phyloP scores from a whole-genome alignment of 2,113 vertebrate species.

The Toxotes chatareus region DNA sequence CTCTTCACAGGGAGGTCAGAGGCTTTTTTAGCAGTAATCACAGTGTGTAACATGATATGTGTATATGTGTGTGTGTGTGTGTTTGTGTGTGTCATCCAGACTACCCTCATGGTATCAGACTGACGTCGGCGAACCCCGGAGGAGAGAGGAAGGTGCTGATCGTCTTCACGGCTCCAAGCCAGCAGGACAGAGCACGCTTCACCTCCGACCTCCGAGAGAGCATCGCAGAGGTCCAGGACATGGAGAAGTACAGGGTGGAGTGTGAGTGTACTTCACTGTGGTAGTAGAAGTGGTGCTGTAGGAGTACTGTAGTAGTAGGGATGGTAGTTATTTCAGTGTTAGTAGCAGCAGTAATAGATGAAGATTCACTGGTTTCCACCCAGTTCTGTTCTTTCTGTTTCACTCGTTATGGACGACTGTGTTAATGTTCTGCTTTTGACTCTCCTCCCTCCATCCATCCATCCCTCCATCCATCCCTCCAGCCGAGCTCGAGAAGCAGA shows the following conservation, averaged over 20 bases:
- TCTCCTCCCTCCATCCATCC: background rate
- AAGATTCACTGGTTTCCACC: too few relatives aligned
- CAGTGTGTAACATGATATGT: background rate
- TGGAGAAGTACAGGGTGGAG: slow-evolving; percentile 96
- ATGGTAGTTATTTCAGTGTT: too few relatives aligned
- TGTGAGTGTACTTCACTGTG: slow-evolving; percentile 81
- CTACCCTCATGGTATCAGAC: slow-evolving; percentile 93
- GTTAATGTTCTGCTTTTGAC: background rate
- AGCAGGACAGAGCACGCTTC: slow-evolving; percentile 92
- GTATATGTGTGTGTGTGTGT: slow-evolving; percentile 13
- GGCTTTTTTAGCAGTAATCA: background rate
- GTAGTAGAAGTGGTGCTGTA: background rate
- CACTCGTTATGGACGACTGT: too few relatives aligned
- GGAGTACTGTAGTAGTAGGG: background rate
- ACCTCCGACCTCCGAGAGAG: slow-evolving; percentile 93
- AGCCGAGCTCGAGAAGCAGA: slow-evolving; percentile 95
- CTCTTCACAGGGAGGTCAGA: background rate
- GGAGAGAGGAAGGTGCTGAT: slow-evolving; percentile 93
- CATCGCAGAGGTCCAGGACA: slow-evolving; percentile 93
- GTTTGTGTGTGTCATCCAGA: slow-evolving; percentile 77
- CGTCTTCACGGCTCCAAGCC: slow-evolving; percentile 92
- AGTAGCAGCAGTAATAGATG: too few relatives aligned
- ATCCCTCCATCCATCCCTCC: slow-evolving; percentile 25
- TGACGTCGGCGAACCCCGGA: slow-evolving; percentile 90
- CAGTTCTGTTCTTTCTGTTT: too few relatives aligned